Base-by-base conservation (phyloP, 2,888 invertebrate species). In the Lepidocyrtoides sp. region DNA sequence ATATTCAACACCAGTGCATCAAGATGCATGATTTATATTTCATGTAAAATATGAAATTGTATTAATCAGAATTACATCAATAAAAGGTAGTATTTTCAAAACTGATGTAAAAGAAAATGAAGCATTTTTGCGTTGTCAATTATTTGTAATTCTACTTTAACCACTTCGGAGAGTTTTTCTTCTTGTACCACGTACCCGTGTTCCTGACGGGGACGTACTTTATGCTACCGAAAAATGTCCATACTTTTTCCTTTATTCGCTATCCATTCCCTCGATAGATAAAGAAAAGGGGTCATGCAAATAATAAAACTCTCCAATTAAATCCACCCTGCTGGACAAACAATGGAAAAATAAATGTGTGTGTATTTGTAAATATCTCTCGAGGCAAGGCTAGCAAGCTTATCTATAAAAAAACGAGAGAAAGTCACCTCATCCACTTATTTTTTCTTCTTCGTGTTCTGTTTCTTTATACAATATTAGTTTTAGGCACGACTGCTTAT, bases 231-330 rank as follows among this genome's bases (percentile, higher is more conserved):
- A 36, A 36, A 36, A 2, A 36, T 36, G 36, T 36, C 7, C 7
- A 36, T 36, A 36, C 36, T 36, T 4, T 36, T 36, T 36, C 36
- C n/a, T 36, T 36, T 36, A 36, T 51, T 14, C n/a, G n/a, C 57
- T 23, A 20, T 57, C 8, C 10, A 14, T 57, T 20, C 10, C 10
- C 20, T 23, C 57, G 7, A 23, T 8, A 32, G 17, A 63, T 0
- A 63, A 63, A 26, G 79, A 57, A 79, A 57, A 14, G 79, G 54
- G 79, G 79, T 79, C 79, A 79, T 79, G 54, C 57, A 79, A 79
- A 79, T 79, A 79, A 57, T 79, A 79, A 75, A 79, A 79, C 57
- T 54, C 32, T 20, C 57, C 79, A 79, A 79, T 79, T 79, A 79
- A 54, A 54, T 79, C 57, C 79, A 57, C 32, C 36, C 79, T 32